These are phyloP conservation scores for Dermatemys mawii DNA, from an alignment of 2,113 vertebrate species.

Conservation along the genomic window DNA sequence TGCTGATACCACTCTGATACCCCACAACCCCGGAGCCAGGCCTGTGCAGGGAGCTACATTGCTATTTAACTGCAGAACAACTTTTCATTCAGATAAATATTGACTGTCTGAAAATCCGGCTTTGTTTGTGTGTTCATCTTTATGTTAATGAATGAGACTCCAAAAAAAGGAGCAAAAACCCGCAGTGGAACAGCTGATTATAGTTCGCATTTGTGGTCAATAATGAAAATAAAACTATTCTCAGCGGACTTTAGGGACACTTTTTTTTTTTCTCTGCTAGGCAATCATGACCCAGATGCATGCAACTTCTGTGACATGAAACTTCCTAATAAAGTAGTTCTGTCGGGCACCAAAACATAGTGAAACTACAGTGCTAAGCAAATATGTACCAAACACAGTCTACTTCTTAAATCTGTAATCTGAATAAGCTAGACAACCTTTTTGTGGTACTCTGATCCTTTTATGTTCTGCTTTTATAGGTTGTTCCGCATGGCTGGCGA, in stretches of 20 bases:
- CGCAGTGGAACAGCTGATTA: too few species aligned
- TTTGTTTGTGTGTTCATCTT: not conserved
- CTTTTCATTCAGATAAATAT: not conserved
- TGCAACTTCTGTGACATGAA: not conserved
- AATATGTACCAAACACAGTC: too few species aligned
- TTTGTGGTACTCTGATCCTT: too few species aligned
- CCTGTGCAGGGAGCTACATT: not conserved
- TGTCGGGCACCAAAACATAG: too few species aligned
- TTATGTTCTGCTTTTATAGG: not conserved
- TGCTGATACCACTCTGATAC: not conserved
- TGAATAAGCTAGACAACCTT: too few species aligned
- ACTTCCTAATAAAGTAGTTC: too few species aligned
- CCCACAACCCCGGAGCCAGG: not conserved
- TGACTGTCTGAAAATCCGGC: not conserved
- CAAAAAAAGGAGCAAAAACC: too few species aligned
- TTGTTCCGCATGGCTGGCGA: not conserved
- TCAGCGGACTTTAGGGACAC: too few species aligned
- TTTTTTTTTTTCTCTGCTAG: not conserved
- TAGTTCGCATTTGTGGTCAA: not conserved
- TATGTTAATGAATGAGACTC: too few species aligned
- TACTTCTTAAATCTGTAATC: too few species aligned
- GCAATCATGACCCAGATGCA: not conserved
- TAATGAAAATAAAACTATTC: not conserved
- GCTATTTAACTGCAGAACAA: not conserved
- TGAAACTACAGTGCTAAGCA: too few species aligned